Evolutionary conservation across 2,113 vertebrate species (phyloP).

Genomic region (Lanius ludovicianus): DNA sequence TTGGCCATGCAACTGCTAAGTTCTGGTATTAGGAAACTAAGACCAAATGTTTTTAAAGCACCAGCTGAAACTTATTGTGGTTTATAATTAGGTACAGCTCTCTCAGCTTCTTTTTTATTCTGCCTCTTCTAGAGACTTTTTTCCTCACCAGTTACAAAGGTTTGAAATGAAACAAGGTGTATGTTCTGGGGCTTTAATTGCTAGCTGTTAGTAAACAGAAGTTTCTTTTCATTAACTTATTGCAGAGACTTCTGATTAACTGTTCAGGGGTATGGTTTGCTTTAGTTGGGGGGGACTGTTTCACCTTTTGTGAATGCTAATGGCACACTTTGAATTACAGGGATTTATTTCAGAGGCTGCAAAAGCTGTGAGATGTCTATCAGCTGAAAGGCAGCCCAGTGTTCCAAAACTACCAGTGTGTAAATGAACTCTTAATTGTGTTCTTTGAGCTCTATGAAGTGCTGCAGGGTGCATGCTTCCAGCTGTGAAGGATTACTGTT

Average conservation of each 20-base stretch:
- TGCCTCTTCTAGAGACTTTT: neutral
- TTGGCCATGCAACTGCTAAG: neutral
- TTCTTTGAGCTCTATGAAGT: neutral
- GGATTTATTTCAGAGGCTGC: neutral
- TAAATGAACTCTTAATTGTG: neutral
- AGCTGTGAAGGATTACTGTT: conserved; percentile 2
- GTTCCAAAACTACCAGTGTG: neutral
- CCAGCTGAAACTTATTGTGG: neutral
- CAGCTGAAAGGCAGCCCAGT: neutral
- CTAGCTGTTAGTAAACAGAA: neutral
- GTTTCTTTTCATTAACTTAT: neutral
- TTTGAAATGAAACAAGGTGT: neutral
- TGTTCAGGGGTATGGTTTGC: neutral
- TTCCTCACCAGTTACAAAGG: neutral
- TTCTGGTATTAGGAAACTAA: neutral
- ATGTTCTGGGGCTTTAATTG: neutral
- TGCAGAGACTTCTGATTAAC: neutral
- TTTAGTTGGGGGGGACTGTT: neutral
- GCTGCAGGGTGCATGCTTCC: neutral
- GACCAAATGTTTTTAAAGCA: neutral
- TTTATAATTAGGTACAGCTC: neutral
- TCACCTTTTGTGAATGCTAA: neutral
- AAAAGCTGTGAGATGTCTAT: neutral
- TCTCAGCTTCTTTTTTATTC: neutral
- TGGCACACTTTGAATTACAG: neutral